Evolutionary conservation across 1,140 invertebrate genomes (phyloP).

Genomic region (Adoxophyes honmai): DNA sequence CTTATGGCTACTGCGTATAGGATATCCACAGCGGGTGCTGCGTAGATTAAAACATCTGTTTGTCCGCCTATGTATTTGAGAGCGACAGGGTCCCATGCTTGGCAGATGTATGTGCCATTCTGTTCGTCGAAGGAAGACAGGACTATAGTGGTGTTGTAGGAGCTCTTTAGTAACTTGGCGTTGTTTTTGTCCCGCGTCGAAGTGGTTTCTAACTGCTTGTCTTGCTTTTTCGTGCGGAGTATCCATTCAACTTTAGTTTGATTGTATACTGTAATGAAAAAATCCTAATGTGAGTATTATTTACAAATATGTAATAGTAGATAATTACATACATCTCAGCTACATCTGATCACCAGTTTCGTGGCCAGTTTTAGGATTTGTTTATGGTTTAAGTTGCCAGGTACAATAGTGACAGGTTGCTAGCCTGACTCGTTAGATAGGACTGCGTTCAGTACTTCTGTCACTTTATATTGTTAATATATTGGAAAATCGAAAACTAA

Average conservation of each 20-base stretch:
- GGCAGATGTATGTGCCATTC: constrained; percentile 57
- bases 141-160: constrained; percentile 34
- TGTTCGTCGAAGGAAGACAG: constrained; percentile 35
- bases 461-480: no score
- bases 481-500: no score
- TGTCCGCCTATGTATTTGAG: constrained; percentile 38
- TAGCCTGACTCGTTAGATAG: no score
- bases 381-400: no score
- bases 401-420: no score
- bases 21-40: constrained; percentile 84
- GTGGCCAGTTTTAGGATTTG: no score
- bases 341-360: no score
- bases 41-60: constrained; percentile 80
- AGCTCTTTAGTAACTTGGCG: constrained; percentile 42
- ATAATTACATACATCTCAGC: no score
- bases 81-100: constrained; percentile 41
- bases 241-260: constrained; percentile 52
- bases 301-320: no score
- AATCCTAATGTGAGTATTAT: no score
- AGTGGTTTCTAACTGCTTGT: constrained; percentile 30
- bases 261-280: constrained; percentile 44
- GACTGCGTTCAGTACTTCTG: no score
- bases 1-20: constrained; percentile 87
- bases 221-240: constrained; percentile 30
- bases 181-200: constrained; percentile 27